These are phyloP conservation scores for Lepidonotus clava DNA, from an alignment of 2,888 invertebrate genomes.

Conservation along the genomic window DNA sequence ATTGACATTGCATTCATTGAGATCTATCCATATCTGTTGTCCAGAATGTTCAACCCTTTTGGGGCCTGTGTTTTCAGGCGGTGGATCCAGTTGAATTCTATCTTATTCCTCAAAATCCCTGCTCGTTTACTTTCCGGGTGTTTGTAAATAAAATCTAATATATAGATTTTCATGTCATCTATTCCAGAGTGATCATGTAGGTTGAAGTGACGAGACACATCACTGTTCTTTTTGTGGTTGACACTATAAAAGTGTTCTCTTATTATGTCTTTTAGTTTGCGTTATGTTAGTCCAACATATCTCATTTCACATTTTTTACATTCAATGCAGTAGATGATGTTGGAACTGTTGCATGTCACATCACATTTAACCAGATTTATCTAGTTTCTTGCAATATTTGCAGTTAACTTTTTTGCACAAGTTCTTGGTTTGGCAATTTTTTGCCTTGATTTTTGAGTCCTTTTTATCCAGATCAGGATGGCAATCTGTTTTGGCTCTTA, in stretches of 20 bases:
- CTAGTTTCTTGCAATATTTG: not conserved
- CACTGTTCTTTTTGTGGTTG: not conserved
- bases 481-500: not conserved
- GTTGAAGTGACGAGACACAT: not conserved
- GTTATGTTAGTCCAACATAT: not conserved
- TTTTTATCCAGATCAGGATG: not conserved
- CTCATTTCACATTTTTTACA: not conserved
- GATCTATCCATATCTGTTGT: not conserved
- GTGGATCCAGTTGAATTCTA: conserved; percentile 6
- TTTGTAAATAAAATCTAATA: not conserved
- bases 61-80: not conserved
- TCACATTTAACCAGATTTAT: not conserved
- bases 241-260: not conserved
- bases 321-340: not conserved
- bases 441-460: not conserved
- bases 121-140: not conserved
- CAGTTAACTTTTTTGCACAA: not conserved
- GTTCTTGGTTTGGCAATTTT: not conserved
- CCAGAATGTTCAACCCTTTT: not conserved
- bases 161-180: not conserved
- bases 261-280: not conserved
- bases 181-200: not conserved
- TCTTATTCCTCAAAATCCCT: too few species aligned
- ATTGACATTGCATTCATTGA: not conserved
- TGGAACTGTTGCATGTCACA: conserved; percentile 17